Percentiles rank a stretch among this genome's conserved stretches.
Evolutionary conservation across 1,140 invertebrate genomes (phyloP).

Genomic region (Lepeophtheirus salmonis): DNA sequence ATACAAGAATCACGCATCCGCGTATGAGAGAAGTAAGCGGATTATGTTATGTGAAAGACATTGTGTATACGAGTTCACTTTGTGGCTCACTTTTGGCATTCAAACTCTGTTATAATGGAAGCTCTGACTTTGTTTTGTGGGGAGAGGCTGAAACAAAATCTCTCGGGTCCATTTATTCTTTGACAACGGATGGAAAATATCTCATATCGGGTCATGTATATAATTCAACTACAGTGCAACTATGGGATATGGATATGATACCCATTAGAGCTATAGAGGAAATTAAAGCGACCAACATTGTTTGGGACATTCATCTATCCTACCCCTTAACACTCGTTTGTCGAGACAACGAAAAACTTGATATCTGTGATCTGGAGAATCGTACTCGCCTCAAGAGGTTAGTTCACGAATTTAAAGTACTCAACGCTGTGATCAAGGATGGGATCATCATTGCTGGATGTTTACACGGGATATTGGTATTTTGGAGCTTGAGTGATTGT

Average conservation of each 20-base stretch:
- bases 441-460: background rate
- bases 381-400: slow-evolving; percentile 3
- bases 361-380: background rate
- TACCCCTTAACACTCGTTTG: slow-evolving; percentile 2
- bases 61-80: background rate
- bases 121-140: background rate
- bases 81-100: background rate
- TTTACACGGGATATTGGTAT: background rate
- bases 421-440: background rate
- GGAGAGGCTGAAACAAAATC: background rate
- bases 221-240: background rate
- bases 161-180: background rate
- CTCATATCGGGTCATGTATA: background rate
- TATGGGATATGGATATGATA: background rate
- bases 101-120: background rate
- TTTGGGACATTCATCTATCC: background rate
- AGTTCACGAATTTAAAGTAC: slow-evolving; percentile 4
- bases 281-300: background rate
- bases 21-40: background rate
- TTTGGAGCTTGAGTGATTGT: background rate
- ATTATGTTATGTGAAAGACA: background rate
- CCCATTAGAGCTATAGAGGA: background rate
- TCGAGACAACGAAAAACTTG: slow-evolving; percentile 1
- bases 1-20: background rate
- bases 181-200: background rate